A percentile compares a stretch with the other conserved stretches of the same genome.
These are phyloP conservation scores for Meloidogyne floridensis DNA, from an alignment of 1,140 invertebrate species.

Conservation along the genomic window DNA sequence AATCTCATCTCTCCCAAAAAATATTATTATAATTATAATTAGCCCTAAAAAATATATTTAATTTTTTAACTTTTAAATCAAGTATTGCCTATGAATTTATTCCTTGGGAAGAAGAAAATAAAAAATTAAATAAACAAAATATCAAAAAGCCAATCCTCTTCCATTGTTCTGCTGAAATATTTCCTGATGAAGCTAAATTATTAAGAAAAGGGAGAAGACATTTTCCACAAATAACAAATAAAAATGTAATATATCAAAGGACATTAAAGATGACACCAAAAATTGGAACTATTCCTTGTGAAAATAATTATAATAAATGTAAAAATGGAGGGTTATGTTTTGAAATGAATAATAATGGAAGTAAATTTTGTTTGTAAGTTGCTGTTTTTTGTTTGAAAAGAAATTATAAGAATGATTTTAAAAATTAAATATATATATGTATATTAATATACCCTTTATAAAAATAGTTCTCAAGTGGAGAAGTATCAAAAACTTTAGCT, in stretches of 20 bases:
- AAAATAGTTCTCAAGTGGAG: no score
- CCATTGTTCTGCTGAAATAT: slow-evolving; percentile 27
- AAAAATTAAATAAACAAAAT: not conserved
- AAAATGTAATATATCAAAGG: slow-evolving; percentile 22
- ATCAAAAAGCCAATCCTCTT: slow-evolving; percentile 10
- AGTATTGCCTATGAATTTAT: slow-evolving; percentile 7
- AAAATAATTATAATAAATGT: not conserved
- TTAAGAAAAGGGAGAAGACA: slow-evolving; percentile 10
- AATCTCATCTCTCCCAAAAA: no score
- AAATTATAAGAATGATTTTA: not conserved
- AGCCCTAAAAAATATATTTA: not conserved
- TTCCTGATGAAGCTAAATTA: slow-evolving; percentile 7
- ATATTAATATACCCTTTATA: no score
- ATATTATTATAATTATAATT: no score
- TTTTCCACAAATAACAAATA: not conserved
- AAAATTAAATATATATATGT: no score
- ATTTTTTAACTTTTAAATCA: not conserved
- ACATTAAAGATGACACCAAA: slow-evolving; percentile 25
- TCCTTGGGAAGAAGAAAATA: slow-evolving; percentile 6
- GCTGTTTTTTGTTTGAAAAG: not conserved
- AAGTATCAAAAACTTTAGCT: no score
- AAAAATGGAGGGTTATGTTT: not conserved
- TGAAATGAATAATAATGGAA: slow-evolving; percentile 5
- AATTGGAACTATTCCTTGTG: slow-evolving; percentile 2
- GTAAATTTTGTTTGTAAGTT: slow-evolving; percentile 6